phyloP scores from a whole-genome alignment of 1,140 invertebrate species.

The Pseudomyrmex pallidus region DNA sequence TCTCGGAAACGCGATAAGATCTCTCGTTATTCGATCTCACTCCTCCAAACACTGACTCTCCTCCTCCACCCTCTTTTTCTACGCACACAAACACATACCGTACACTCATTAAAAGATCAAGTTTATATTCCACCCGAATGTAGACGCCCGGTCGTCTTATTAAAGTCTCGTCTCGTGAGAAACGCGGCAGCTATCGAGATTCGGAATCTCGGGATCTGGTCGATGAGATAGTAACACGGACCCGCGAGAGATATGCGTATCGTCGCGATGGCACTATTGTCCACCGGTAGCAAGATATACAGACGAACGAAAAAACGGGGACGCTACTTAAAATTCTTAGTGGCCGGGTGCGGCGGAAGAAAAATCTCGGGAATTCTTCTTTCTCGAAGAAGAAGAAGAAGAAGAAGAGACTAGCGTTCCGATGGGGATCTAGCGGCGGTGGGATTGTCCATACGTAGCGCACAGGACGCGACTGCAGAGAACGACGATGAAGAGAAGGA shows the following conservation, averaged over 20 bases:
- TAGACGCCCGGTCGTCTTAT: conserved; percentile 11
- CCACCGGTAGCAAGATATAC: conserved; percentile 41
- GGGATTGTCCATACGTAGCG: conserved; percentile 22
- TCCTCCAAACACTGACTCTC: not conserved
- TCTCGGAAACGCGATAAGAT: not conserved
- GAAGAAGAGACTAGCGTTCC: not conserved
- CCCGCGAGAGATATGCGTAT: conserved; percentile 23
- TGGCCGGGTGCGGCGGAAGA: conserved; percentile 18
- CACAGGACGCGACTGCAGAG: not conserved
- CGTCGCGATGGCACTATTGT: conserved; percentile 41
- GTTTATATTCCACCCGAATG: not conserved
- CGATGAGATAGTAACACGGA: conserved; percentile 29
- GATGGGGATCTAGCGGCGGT: conserved; percentile 11
- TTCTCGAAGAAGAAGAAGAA: not conserved
- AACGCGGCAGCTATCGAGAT: conserved; percentile 31
- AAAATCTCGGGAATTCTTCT: conserved; percentile 45
- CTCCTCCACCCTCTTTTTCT: too few species aligned
- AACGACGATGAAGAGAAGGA: not conserved
- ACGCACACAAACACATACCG: too few species aligned
- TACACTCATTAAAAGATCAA: not conserved
- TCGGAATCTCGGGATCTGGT: conserved; percentile 27
- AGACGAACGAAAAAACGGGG: conserved; percentile 44
- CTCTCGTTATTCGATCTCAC: not conserved
- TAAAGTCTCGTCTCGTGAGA: conserved; percentile 42
- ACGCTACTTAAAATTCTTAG: conserved; percentile 57